Percentiles rank a stretch among this genome's conserved stretches.
phyloP scores from a whole-genome alignment of 2,797 vertebrate genomes.

The Phrynocephalus vlangalii region DNA sequence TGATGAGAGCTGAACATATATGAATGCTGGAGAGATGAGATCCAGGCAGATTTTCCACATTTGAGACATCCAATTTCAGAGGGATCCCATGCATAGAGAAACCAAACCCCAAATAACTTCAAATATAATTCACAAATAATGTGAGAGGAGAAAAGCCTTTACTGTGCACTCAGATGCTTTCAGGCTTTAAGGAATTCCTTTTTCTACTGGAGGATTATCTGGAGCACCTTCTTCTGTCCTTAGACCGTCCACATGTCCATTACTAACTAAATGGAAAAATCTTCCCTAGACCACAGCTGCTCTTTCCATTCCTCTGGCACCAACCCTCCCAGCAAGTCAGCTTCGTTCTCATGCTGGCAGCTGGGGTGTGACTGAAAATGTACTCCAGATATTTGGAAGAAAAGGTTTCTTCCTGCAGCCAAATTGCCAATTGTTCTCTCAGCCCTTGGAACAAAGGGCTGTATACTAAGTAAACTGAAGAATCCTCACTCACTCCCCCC shows the following conservation, averaged over 20 bases:
- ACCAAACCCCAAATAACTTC: too few species aligned
- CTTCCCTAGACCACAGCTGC: neutral
- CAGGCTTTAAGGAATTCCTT: too few species aligned
- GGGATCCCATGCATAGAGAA: too few species aligned
- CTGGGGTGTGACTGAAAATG: slow-evolving; percentile 6
- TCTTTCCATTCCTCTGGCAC: neutral
- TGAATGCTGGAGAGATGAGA: too few species aligned
- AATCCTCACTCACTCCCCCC: neutral
- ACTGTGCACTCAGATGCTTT: too few species aligned
- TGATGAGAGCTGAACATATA: too few species aligned
- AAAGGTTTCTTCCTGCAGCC: neutral
- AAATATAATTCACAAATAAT: too few species aligned
- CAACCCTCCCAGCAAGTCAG: neutral
- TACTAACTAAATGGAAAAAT: neutral
- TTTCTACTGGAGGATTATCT: too few species aligned
- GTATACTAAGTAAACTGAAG: neutral
- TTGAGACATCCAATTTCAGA: too few species aligned
- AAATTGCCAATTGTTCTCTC: neutral
- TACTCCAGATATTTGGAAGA: slow-evolving; percentile 10
- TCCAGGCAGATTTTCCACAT: too few species aligned
- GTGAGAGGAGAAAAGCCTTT: too few species aligned
- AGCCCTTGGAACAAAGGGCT: neutral
- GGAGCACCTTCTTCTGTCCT: neutral
- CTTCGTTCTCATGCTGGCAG: neutral
- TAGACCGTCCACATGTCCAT: neutral